Evolutionary conservation across 2,113 vertebrate genomes (phyloP), one percentile per base, ranked within the genome.

Genomic region (Actenoides hombroni): DNA sequence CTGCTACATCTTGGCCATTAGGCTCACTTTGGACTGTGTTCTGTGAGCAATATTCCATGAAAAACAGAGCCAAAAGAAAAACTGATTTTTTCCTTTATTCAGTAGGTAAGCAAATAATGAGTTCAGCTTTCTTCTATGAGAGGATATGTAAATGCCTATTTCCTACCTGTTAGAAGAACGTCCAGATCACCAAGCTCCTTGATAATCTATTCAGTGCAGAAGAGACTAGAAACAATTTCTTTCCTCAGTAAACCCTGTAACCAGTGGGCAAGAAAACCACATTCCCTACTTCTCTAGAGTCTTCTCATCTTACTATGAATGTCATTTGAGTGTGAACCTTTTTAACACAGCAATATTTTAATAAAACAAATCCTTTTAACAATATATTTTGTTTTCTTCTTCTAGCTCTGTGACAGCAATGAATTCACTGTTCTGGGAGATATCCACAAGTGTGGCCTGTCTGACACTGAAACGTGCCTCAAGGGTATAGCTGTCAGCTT

Each of bases 391-490:
- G 19, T 53, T 37, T 37, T 37, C 13, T 28, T 53, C 31, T 91
- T 48, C 19, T 82, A 98, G 98, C 90, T 97, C 48, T 98, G 97
- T 80, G 57, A 96, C 26, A 95, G 95, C 54, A 89, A 83, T 1
- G 39, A 79, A 26, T 99, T 98, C 94, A 98, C 97, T 1, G 97
- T 99, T 78, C 88, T 99, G 90, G 99, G 96, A 11, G 99, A 99
- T 24, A 97, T 99, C 85, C 95, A 97, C 25, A 98, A 97, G 92
- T 99, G 99, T 33, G 98, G 99, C 3, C 67, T 99, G 83, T 97
- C 97, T 0, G 98, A 98, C 70, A 98, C 95, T 0, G 98, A 98
- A 96, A 99, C 98, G 4, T 99, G 99, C 93, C 97, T 99, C 51
- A 99, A 98, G 95, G 96, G 98, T 11, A 64, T 99, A 24, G 98